Base-by-base conservation (phyloP, 2,113 vertebrate genomes). In the Archocentrus centrarchus region DNA sequence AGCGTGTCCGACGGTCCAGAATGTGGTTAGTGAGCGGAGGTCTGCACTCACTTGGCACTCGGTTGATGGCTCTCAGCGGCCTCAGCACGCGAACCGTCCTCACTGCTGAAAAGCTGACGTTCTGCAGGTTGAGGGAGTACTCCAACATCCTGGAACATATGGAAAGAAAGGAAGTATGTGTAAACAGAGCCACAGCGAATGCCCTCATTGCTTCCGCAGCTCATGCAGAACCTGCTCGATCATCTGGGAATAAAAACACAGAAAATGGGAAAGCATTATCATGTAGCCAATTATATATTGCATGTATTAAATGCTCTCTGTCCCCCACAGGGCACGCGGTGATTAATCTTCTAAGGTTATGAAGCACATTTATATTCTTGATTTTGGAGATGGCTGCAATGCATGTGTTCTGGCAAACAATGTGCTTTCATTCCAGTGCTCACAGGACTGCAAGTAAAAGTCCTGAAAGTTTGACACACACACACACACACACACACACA, bases 61-160 rank as follows among this genome's bases (percentile, higher is more conserved):
- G 95, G 95, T 99, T 99, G 93, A 99, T 99, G 94, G 98, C 98
- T 96, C 98, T 96, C 93, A 99, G 97, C 0, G 98, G 98, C 82
- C 98, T 96, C 91, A 99, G 96, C 91, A 99, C 98, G 0, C 98
- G 96, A 70, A 99, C 98, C 0, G 98, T 99, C 93, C 98, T 97
- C 91, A 99, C 98, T 0, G 98, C 98, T 0, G 98, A 98, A 93
- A 99, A 97, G 90, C 97, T 99, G 95, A 99, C 98, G 0, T 97
- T 99, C 96, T 99, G 98, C 92, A 99, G 95, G 96, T 99, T 97
- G 94, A 99, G 95, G 15, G 98, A 99, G 81, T 99, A 99, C 93
- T 99, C 98, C 96, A 99, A 92, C 98, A 99, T 99, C 95, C 98
- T 99, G 96, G 3, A 60, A 82, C 6, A 75, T 41, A 91, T 35